Percentiles rank a stretch among this genome's conserved stretches.
Evolutionary conservation across 92 coral and sea anemone genomes (phyloP).

Genomic region (Scolanthus callimorphus): DNA sequence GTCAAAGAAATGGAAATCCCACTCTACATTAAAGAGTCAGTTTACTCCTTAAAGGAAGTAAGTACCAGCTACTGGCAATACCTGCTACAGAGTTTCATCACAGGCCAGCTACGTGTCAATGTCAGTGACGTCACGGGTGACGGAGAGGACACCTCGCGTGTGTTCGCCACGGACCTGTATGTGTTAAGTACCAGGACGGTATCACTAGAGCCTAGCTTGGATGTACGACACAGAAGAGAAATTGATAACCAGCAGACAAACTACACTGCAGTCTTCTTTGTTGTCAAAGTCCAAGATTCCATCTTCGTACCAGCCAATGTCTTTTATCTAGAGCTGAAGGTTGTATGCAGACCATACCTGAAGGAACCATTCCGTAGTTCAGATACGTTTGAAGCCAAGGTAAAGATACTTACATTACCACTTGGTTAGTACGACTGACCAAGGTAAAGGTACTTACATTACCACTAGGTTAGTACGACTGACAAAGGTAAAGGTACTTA

Average conservation of each 20-base stretch:
- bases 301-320: background rate
- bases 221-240: constrained; percentile 4
- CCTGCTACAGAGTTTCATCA: constrained; percentile 23
- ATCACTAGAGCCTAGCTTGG: background rate
- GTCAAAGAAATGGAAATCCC: constrained; percentile 18
- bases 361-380: too few species aligned
- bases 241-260: background rate
- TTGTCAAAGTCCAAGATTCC: background rate
- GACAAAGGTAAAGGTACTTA: too few species aligned
- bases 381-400: constrained; percentile 17
- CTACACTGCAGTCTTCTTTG: constrained; percentile 20
- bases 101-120: background rate
- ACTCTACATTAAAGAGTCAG: constrained; percentile 17
- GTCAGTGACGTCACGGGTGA: constrained; percentile 16
- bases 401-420: too few species aligned
- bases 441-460: too few species aligned
- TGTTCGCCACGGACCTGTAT: constrained; percentile 26
- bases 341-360: background rate
- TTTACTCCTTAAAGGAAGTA: constrained; percentile 15
- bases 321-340: constrained; percentile 14
- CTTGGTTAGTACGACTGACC: too few species aligned
- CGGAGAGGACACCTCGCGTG: constrained; percentile 9
- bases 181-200: constrained; percentile 11
- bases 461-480: too few species aligned
- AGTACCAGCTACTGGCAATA: constrained; percentile 31